phyloP scores from a whole-genome alignment of 1,140 invertebrate species.

The Drosophila nigromelanica region DNA sequence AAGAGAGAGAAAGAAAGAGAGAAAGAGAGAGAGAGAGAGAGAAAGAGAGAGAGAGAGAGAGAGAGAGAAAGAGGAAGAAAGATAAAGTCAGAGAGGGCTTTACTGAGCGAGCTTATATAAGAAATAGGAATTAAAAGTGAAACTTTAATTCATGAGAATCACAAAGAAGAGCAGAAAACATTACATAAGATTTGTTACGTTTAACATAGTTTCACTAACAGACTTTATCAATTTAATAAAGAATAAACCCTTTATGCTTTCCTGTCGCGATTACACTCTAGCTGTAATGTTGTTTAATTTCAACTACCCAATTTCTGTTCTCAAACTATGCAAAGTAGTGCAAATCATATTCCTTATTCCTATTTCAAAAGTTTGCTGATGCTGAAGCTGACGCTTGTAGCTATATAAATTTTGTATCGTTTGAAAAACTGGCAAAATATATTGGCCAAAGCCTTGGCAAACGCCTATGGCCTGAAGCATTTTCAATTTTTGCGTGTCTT shows the following conservation, averaged over 20 bases:
- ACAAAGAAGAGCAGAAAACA: neutral
- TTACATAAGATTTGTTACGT: too few species aligned
- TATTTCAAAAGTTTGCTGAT: conserved; percentile 7
- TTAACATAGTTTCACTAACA: too few species aligned
- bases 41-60: neutral
- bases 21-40: neutral
- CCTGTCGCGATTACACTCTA: too few species aligned
- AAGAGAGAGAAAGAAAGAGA: neutral
- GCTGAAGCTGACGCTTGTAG: neutral
- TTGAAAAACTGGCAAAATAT: neutral
- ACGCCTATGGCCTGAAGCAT: conserved; percentile 30
- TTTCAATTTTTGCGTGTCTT: conserved; percentile 41
- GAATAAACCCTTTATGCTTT: too few species aligned
- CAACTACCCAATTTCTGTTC: neutral
- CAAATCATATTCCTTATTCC: neutral
- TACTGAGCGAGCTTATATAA: too few species aligned
- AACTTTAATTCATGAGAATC: neutral
- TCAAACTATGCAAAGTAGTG: conserved; percentile 1
- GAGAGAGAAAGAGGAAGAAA: neutral
- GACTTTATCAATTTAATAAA: too few species aligned
- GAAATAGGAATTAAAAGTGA: too few species aligned
- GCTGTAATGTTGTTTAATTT: too few species aligned
- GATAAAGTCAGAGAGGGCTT: too few species aligned
- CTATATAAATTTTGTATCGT: neutral
- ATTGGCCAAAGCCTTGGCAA: conserved; percentile 21